Conservation (phyloP, 2,113 vertebrate genomes). For the Orycteropus afer region DNA sequence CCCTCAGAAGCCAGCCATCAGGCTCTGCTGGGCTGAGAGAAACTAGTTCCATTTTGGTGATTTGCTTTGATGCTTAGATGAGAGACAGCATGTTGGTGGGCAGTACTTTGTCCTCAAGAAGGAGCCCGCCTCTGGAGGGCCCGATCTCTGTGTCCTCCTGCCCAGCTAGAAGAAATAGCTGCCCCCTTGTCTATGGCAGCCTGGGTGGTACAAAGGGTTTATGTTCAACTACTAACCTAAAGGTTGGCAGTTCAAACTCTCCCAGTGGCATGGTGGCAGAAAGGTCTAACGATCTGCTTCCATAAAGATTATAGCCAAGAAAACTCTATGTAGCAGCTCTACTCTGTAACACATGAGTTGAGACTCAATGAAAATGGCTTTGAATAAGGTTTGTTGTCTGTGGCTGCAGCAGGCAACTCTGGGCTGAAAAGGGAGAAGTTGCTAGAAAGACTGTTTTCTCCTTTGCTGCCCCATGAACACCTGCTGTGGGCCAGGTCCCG, state of each 20-base stretch:
- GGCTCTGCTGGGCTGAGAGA: fast-evolving
- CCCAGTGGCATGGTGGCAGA: no score
- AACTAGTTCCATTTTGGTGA: not conserved
- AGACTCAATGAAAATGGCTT: no score
- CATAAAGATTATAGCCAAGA: no score
- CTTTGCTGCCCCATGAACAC: not conserved
- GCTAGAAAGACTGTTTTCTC: not conserved
- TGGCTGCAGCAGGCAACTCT: not conserved
- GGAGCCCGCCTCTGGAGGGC: not conserved
- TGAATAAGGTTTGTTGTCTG: not conserved
- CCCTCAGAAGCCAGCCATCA: not conserved
- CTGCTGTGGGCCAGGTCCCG: fast-evolving
- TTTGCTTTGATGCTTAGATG: not conserved
- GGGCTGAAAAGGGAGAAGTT: not conserved
- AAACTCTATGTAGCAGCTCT: not conserved
- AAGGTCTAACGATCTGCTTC: no score
- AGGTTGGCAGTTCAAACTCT: no score
- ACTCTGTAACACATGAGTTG: not conserved
- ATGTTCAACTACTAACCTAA: no score
- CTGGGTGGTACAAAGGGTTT: not conserved
- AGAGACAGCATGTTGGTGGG: not conserved
- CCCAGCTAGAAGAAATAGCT: not conserved
- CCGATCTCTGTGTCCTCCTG: not conserved
- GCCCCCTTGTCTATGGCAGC: not conserved
- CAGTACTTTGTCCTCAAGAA: not conserved